phyloP scores from a whole-genome alignment of 2,113 vertebrate genomes.

The Brachyhypopomus gauderio region DNA sequence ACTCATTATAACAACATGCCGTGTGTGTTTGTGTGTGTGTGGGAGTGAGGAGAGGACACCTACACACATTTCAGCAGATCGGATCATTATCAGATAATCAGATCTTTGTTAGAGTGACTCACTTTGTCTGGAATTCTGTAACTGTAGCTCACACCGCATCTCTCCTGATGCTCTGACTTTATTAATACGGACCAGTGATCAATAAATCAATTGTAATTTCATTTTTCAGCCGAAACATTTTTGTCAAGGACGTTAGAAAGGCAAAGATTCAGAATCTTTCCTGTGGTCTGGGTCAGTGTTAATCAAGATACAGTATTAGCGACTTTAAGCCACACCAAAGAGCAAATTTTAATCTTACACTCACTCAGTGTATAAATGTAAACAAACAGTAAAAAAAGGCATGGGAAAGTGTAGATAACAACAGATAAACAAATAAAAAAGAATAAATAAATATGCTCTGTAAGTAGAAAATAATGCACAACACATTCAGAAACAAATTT shows the following conservation, averaged over 20 bases:
- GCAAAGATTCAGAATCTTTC: neutral
- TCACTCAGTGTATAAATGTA: neutral
- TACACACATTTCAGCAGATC: neutral
- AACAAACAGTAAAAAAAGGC: neutral
- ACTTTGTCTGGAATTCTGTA: neutral
- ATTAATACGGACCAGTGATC: constrained; percentile 26
- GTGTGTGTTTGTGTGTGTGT: no score
- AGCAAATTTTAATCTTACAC: neutral
- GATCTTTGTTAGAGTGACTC: constrained; percentile 27
- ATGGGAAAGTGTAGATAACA: neutral
- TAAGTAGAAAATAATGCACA: constrained; percentile 19
- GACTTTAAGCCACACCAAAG: neutral
- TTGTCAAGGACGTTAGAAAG: neutral
- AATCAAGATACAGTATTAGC: neutral
- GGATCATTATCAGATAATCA: constrained; percentile 35
- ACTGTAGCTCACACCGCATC: neutral
- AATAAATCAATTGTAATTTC: constrained; percentile 39
- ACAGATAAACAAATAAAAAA: neutral
- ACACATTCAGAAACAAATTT: constrained; percentile 2
- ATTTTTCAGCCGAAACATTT: constrained; percentile 15
- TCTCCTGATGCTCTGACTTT: neutral
- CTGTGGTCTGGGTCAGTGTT: neutral
- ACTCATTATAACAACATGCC: neutral
- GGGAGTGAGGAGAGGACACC: neutral
- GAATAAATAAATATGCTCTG: constrained; percentile 10